A percentile compares a stretch with the other conserved stretches of the same genome.
Evolutionary conservation across 2,797 vertebrate species (phyloP).

Genomic region (Trematomus bernacchii): DNA sequence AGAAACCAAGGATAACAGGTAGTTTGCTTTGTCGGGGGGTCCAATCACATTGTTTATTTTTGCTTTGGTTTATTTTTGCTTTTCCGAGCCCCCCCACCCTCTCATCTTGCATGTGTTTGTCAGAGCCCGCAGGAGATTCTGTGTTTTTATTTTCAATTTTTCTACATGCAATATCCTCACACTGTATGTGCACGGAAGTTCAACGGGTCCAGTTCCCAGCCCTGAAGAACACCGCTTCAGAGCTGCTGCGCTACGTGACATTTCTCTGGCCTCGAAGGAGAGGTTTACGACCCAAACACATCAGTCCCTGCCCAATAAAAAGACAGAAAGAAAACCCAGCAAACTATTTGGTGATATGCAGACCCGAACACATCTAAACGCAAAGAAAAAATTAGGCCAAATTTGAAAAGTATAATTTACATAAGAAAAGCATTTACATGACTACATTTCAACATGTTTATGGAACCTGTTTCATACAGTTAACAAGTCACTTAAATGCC

Average conservation of each 20-base stretch:
- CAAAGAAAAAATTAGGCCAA: background rate
- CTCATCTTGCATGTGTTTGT: slow-evolving; percentile 48
- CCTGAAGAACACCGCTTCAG: background rate
- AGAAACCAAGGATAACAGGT: slow-evolving; percentile 14
- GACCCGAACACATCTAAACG: background rate
- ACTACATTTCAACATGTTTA: background rate
- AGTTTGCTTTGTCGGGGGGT: slow-evolving; percentile 5
- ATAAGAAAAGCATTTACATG: background rate
- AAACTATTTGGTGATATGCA: too few relatives aligned
- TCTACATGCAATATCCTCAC: slow-evolving; percentile 52
- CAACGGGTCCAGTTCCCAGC: slow-evolving; percentile 38
- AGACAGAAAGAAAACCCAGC: slow-evolving; percentile 1
- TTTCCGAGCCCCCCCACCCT: background rate
- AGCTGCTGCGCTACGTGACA: slow-evolving; percentile 40
- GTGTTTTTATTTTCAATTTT: slow-evolving; percentile 34
- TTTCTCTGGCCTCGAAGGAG: background rate
- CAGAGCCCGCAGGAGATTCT: slow-evolving; percentile 22
- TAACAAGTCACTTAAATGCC: background rate
- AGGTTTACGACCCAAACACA: slow-evolving; percentile 2
- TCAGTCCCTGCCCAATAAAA: background rate
- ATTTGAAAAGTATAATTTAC: background rate
- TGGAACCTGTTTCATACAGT: background rate
- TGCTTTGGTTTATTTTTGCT: slow-evolving; percentile 30
- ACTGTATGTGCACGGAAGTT: slow-evolving; percentile 53
- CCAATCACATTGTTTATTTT: slow-evolving; percentile 42